Conservation (phyloP, 1,140 invertebrate genomes). For the Leptonema lineaticorne region DNA sequence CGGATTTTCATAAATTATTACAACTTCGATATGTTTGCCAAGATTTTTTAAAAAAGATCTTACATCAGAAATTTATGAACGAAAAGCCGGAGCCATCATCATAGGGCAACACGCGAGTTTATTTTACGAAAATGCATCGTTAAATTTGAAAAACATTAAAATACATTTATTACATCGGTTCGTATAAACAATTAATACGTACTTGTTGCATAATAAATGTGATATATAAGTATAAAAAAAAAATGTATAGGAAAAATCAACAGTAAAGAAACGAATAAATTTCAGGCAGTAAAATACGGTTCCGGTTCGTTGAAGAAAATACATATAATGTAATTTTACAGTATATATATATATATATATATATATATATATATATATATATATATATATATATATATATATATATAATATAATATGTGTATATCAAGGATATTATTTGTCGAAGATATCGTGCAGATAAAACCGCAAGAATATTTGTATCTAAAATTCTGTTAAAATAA, state of each 20-base stretch:
- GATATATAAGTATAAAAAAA: too few species aligned
- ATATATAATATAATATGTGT: too few species aligned
- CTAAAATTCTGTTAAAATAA: not conserved
- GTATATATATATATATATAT: too few species aligned
- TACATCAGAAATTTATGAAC: constrained; percentile 11
- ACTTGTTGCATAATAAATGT: too few species aligned
- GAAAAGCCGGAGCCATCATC: too few species aligned
- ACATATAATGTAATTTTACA: too few species aligned
- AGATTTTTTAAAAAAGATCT: constrained; percentile 21
- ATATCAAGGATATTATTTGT: not conserved
- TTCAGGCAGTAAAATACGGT: too few species aligned
- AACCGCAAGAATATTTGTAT: not conserved
- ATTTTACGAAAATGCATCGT: constrained; percentile 4
- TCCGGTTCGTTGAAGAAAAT: too few species aligned
- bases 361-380: too few species aligned
- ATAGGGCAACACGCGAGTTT: not conserved
- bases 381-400: too few species aligned
- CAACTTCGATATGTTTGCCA: constrained; percentile 2
- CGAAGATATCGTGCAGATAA: not conserved
- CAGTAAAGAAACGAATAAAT: too few species aligned
- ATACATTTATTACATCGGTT: not conserved
- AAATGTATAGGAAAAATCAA: too few species aligned
- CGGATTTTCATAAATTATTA: constrained; percentile 8
- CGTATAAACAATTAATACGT: not conserved
- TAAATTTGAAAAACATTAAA: not conserved